Base-by-base conservation (phyloP, 2,113 vertebrate species). In the Carettochelys insculpta region DNA sequence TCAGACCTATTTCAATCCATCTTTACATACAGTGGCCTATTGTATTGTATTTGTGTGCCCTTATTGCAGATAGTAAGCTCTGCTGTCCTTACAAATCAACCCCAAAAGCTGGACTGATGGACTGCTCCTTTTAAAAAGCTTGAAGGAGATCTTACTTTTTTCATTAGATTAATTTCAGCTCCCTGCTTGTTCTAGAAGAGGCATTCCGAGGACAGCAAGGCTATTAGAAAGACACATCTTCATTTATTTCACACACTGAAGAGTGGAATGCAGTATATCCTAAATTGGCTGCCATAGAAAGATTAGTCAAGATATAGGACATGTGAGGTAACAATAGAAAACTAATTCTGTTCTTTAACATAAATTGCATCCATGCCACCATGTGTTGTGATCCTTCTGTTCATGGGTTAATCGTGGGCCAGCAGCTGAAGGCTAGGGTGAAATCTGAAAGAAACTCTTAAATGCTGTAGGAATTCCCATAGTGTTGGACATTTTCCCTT, bases 231-330 rank as follows among this genome's bases (percentile, higher is more conserved):
- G 84, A 58, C n/a, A 56, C 56, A 77, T n/a, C 71, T 77, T 41
- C 34, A 54, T 47, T 38, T 56, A 27, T 56, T 48, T 83, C 76
- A 77, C 89, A 91, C 92, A 94, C 92, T 94, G 90, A 89, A 83
- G 92, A 88, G 87, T 89, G 88, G 77, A 89, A 84, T n/a, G 2
- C 73, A 83, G 91, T 90, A 92, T 95, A 94, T 91, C 94, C 71
- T 91, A 92, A 88, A 85, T 85, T 80, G 84, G 89, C 89, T 8
- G 0, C 29, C 61, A 17, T 38, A 73, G 48, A 54, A 80, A 52
- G n/a, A 54, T 11, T 65, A 85, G 1, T 53, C 11, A 2, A 87
- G 24, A 43, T 53, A 16, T 85, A 92, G 83, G 89, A 92, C 81
- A 56, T 85, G 89, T 87, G 47, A 87, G 43, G 65, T 88, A 41